Base-by-base conservation (phyloP, 2,797 vertebrate species). In the Limosa lapponica region DNA sequence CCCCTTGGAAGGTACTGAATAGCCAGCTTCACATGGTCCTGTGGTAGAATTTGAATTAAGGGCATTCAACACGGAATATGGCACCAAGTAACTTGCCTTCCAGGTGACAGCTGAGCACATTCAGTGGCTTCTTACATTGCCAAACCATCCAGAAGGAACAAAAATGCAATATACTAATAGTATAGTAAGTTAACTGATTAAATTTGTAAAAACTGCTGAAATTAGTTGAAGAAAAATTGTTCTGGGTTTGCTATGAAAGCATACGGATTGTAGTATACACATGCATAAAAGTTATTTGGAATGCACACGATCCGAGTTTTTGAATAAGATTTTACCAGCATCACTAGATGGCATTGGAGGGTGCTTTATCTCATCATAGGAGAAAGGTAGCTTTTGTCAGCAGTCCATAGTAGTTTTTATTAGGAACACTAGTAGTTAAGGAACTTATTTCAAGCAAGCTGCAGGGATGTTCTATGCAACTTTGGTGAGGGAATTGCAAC, bases 341-440 rank as follows among this genome's bases (percentile, higher is more conserved):
- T 96, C 93, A 89, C 95, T 96, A 95, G 88, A 95, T 97, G 94
- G 95, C 88, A 96, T 95, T 95, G 94, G 93, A 95, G 83, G 81
- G 61, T 96, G 69, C 14, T 87, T 77, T 89, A 90, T 79, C 71
- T 93, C 66, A 17, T 44, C 49, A 48, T 14, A 58, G 54, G 14
- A 65, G 73, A 90, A 92, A 90, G 36, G 55, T 65, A 44, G 41
- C 43, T 71, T 91, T 79, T 74, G 43, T 69, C 51, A 79, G 28
- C 17, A 65, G 24, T 20, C 34, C 70, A 15, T 4, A 73, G 39
- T 30, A 6, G 41, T 30, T 85, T 74, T 91, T 57, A 24, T 51
- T 67, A 80, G 78, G 39, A 80, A 81, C 32, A 36, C 15, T 48
- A 69, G 49, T 19, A 48, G n/a, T 58, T 67, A 61, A 82, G 54